These are phyloP conservation scores for Apotomis betuletana DNA, from an alignment of 2,888 invertebrate genomes.

Conservation along the genomic window DNA sequence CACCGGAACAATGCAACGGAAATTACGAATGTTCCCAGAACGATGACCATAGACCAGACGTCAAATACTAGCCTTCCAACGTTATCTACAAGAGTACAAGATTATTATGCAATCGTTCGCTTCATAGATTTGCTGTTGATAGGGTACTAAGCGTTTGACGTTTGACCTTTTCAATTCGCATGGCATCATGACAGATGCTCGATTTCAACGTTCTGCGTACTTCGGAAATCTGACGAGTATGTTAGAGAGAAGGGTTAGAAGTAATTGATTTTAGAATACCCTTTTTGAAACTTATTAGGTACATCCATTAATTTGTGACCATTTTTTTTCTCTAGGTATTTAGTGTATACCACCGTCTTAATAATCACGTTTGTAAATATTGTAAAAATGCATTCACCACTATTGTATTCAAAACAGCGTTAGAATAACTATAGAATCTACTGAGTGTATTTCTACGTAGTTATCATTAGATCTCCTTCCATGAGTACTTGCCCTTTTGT, in stretches of 20 bases:
- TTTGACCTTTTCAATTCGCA: neutral
- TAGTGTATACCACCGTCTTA: no score
- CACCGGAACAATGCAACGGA: slow-evolving; percentile 54
- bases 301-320: no score
- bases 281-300: no score
- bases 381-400: neutral
- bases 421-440: slow-evolving; percentile 14
- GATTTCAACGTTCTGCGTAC: no score
- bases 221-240: no score
- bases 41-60: neutral
- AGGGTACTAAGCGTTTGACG: neutral
- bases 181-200: neutral
- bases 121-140: neutral
- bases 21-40: slow-evolving; percentile 31
- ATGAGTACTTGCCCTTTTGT: slow-evolving; percentile 32
- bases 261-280: no score
- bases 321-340: no score
- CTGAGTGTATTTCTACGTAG: neutral
- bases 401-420: slow-evolving; percentile 15
- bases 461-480: slow-evolving; percentile 12
- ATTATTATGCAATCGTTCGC: neutral
- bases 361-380: neutral
- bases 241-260: no score
- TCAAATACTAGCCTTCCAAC: neutral
- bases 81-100: neutral